A percentile compares a stretch with the other conserved stretches of the same genome.
Conservation (phyloP, 2,797 vertebrate species). For the Acestrorhynchus altus region DNA sequence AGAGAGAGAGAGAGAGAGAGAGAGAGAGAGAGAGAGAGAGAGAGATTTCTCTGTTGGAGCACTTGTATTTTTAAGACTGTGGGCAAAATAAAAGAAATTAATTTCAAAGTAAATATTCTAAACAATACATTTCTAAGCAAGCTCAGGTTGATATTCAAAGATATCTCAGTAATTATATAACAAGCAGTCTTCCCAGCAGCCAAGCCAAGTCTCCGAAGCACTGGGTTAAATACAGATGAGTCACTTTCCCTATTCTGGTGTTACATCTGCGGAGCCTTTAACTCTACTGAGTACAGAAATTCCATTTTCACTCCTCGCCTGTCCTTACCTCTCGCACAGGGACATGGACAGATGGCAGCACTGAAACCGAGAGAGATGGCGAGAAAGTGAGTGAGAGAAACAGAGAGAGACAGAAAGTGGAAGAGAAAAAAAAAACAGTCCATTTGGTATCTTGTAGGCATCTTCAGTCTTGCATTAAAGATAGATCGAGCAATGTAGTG, state of each 20-base stretch:
- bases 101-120: neutral
- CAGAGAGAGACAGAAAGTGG: slow-evolving; percentile 21
- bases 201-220: neutral
- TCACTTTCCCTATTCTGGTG: slow-evolving; percentile 1
- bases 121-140: neutral
- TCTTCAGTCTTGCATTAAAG: slow-evolving; percentile 7
- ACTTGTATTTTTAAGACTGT: too few species aligned
- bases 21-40: too few species aligned
- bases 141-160: neutral
- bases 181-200: neutral
- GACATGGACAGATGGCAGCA: slow-evolving; percentile 44
- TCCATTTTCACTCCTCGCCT: slow-evolving; percentile 11
- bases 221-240: slow-evolving; percentile 1
- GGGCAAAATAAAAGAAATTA: too few species aligned
- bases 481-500: neutral
- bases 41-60: too few species aligned
- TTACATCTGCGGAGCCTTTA: neutral
- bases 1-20: too few species aligned
- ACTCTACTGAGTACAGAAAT: slow-evolving; percentile 14
- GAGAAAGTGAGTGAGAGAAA: neutral
- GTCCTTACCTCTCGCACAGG: slow-evolving; percentile 38
- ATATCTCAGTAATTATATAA: neutral
- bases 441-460: neutral
- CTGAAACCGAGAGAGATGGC: slow-evolving; percentile 11
- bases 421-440: neutral